A percentile compares a stretch with the other conserved stretches of the same genome.
Conservation (phyloP, 2,888 invertebrate species). For the Caenorhabditis sulstoni region DNA sequence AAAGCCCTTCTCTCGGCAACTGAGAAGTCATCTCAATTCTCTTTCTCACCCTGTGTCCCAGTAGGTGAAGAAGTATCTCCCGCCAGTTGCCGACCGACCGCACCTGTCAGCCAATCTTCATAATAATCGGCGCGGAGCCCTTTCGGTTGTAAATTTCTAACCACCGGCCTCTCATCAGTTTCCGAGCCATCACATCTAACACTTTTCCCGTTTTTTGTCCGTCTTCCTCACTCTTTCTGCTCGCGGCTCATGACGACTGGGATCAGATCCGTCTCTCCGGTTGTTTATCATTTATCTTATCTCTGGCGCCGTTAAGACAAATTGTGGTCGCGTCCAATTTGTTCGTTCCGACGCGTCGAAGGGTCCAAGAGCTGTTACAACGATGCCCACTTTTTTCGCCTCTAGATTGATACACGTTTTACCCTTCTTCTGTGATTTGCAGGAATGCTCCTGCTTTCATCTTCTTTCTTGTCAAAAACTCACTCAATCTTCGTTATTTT, state of each 20-base stretch:
- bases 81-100: conserved; percentile 56
- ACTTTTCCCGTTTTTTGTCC: conserved; percentile 37
- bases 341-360: conserved; percentile 29
- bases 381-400: conserved; percentile 32
- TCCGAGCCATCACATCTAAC: conserved; percentile 53
- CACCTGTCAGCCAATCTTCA: conserved; percentile 60
- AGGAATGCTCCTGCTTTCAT: neutral
- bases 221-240: neutral
- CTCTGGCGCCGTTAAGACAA: conserved; percentile 51
- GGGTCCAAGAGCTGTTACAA: conserved; percentile 38
- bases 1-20: conserved; percentile 23
- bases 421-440: conserved; percentile 6
- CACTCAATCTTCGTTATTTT: conserved; percentile 12
- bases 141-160: conserved; percentile 59
- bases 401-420: conserved; percentile 46
- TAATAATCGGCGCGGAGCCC: conserved; percentile 50
- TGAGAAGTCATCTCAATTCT: conserved; percentile 44
- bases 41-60: conserved; percentile 30
- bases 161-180: conserved; percentile 47
- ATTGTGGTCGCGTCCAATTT: conserved; percentile 53
- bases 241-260: conserved; percentile 4
- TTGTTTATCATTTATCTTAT: conserved; percentile 57
- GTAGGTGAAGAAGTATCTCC: conserved; percentile 37
- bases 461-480: conserved; percentile 9
- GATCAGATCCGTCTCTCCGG: neutral